Percentiles rank a stretch among this genome's conserved stretches.
These are phyloP conservation scores for Melanaphis sacchari DNA, from an alignment of 1,140 invertebrate species.

Conservation along the genomic window DNA sequence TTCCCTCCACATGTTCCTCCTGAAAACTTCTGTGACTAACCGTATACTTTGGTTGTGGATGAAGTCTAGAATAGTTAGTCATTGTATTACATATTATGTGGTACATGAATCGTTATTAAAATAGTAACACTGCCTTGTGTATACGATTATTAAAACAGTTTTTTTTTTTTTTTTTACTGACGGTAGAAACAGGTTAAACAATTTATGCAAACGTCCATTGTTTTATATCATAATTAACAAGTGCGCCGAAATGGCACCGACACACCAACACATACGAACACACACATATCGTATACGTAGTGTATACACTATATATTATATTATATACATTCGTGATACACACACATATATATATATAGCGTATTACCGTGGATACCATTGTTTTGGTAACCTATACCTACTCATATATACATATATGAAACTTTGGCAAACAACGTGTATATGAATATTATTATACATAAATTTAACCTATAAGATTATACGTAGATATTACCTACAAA, in stretches of 20 bases:
- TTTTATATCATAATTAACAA: constrained; percentile 57
- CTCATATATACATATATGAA: neutral
- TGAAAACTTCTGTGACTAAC: neutral
- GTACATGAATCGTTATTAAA: neutral
- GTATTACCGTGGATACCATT: neutral
- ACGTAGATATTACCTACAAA: neutral
- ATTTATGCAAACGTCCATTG: constrained; percentile 51
- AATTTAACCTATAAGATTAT: neutral
- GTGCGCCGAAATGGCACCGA: constrained; percentile 45
- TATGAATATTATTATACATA: neutral
- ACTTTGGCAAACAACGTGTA: neutral
- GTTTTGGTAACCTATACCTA: neutral
- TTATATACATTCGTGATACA: neutral
- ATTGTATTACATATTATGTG: neutral
- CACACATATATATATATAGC: neutral
- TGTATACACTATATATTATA: neutral
- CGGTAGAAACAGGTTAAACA: constrained; percentile 39
- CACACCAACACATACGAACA: neutral
- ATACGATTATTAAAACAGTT: neutral
- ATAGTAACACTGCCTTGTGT: neutral
- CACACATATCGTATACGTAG: neutral
- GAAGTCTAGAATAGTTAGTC: neutral
- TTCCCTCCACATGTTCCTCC: too few relatives aligned
- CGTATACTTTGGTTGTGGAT: neutral
- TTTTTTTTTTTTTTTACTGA: neutral